A percentile compares a stretch with the other conserved stretches of the same genome.
Evolutionary conservation across 2,113 vertebrate species (phyloP).

Genomic region (Python bivittatus): DNA sequence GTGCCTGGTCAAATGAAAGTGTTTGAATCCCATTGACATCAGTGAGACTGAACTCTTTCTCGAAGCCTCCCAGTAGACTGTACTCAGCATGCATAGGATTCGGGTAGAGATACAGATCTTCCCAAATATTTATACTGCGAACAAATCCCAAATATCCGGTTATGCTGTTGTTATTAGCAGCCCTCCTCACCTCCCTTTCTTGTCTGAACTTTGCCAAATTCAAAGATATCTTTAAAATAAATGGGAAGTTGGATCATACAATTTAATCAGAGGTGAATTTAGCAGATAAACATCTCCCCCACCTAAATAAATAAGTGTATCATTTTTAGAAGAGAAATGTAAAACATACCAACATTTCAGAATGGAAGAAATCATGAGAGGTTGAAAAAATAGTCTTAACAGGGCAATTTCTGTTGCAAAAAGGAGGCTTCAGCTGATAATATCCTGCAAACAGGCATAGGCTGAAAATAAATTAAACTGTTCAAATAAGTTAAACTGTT

Average conservation of each 20-base stretch:
- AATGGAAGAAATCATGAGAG: not conserved
- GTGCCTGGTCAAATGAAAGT: not conserved
- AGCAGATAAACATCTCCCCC: not conserved
- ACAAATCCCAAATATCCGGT: conserved; percentile 25
- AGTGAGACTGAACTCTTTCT: not conserved
- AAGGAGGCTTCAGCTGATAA: conserved; percentile 7
- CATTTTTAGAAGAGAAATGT: not conserved
- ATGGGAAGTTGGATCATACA: not conserved
- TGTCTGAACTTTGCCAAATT: conserved; percentile 5
- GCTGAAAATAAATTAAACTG: conserved; percentile 25
- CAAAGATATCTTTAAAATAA: not conserved
- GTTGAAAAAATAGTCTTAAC: not conserved
- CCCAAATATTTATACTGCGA: not conserved
- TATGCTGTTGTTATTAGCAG: not conserved
- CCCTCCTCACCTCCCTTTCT: not conserved
- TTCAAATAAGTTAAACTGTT: not conserved
- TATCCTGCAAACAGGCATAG: not conserved
- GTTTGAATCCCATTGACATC: not conserved
- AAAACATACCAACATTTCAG: not conserved
- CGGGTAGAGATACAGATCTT: not conserved
- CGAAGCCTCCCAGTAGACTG: no score
- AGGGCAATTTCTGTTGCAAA: not conserved
- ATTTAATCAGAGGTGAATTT: not conserved
- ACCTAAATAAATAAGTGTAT: not conserved
- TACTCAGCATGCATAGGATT: no score